Percentiles rank a stretch among this genome's conserved stretches.
These are phyloP conservation scores for Anastrepha obliqua DNA, from an alignment of 1,140 invertebrate species.

Conservation along the genomic window DNA sequence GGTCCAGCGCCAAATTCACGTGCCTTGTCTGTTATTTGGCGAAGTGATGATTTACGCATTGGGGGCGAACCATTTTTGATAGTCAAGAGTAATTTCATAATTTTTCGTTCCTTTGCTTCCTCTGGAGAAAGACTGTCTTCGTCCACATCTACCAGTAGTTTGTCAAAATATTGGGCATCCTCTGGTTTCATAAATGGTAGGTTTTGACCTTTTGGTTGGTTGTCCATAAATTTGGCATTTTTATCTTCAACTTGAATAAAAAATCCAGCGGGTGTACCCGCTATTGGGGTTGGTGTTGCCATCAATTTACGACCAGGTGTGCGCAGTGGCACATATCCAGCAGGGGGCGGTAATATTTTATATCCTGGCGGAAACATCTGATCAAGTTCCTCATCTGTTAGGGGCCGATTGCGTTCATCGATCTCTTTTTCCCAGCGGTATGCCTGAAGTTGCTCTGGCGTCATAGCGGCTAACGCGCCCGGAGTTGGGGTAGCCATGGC, in stretches of 20 bases:
- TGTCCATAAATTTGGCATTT: slow-evolving; percentile 92
- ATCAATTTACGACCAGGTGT: slow-evolving; percentile 97
- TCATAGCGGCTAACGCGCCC: slow-evolving; percentile 96
- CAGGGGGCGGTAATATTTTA: slow-evolving; percentile 96
- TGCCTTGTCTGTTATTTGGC: slow-evolving; percentile 99
- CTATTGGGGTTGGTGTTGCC: slow-evolving; percentile 97
- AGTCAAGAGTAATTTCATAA: slow-evolving; percentile 98
- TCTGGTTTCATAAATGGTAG: slow-evolving; percentile 99
- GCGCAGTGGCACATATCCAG: slow-evolving; percentile 96
- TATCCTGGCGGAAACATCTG: slow-evolving; percentile 98
- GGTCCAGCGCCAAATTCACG: slow-evolving; percentile 98
- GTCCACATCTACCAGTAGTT: slow-evolving; percentile 97
- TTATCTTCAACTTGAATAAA: slow-evolving; percentile 93
- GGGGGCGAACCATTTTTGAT: slow-evolving; percentile 99
- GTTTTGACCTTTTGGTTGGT: slow-evolving; percentile 95
- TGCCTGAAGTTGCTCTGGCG: slow-evolving; percentile 98
- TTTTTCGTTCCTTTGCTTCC: slow-evolving; percentile 98
- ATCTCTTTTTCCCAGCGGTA: slow-evolving; percentile 99
- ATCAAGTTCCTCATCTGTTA: slow-evolving; percentile 98
- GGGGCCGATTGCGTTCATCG: slow-evolving; percentile 96
- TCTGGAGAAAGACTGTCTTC: slow-evolving; percentile 96
- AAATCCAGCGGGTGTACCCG: slow-evolving; percentile 94
- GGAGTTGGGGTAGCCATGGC: slow-evolving; percentile 98
- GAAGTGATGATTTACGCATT: slow-evolving; percentile 97
- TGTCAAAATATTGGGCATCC: slow-evolving; percentile 99